Base-by-base conservation (phyloP, 2,888 invertebrate species). In the Dryomyza anilis region DNA sequence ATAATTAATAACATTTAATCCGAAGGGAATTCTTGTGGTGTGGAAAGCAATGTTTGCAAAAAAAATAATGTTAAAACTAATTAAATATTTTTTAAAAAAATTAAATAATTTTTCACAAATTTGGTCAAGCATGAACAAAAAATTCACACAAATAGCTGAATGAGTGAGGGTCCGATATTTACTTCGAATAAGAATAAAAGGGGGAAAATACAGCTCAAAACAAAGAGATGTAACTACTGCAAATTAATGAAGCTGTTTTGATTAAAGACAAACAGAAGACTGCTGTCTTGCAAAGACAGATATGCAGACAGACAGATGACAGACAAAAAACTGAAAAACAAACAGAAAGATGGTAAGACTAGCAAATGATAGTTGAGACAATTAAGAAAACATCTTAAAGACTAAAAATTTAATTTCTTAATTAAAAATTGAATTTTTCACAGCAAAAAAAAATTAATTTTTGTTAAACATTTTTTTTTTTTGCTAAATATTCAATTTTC, bases 131-230 rank as follows among this genome's bases (percentile, higher is more conserved):
- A 29, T 52, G 52, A 27, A 43, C 16, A n/a, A n/a, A n/a, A 53
- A 62, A 25, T 53, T 62, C 61, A 36, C 61, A 61, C 61, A 52
- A 61, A 60, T 21, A 52, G 39, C 50, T 59, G 46, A n/a, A 7
- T 59, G n/a, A n/a, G n/a, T 29, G 16, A 19, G 14, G 45, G 45
- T 45, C n/a, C n/a, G 46, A 46, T 39, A 30, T 33, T 46, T 30
- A 30, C 27, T 19, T 19, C 23, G 21, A 43, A 12, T n/a, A n/a
- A n/a, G n/a, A n/a, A n/a, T n/a, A n/a, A n/a, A n/a, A n/a, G n/a
- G n/a, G n/a, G n/a, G n/a, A n/a, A n/a, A n/a, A n/a, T n/a, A n/a
- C n/a, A n/a, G n/a, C n/a, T n/a, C n/a, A n/a, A 52, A 29, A n/a
- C 29, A 52, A 16, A 25, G 1, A 8, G 50, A 27, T 16, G 7